Evolutionary conservation across 2,888 invertebrate species (phyloP).

Genomic region (Oscheius onirici): DNA sequence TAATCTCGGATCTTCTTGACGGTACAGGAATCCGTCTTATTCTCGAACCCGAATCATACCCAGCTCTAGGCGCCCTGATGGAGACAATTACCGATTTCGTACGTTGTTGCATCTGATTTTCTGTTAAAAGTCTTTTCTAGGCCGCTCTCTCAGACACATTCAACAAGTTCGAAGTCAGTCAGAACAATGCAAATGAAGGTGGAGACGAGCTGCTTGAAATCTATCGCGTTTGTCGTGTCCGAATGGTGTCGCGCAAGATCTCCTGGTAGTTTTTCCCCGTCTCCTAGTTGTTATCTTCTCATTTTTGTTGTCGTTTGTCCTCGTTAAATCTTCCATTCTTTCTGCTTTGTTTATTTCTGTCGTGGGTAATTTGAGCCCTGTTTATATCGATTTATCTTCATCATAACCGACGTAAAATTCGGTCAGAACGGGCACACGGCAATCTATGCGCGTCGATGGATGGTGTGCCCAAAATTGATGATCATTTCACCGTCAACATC

Average conservation of each 20-base stretch:
- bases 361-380: background rate
- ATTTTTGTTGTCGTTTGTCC: background rate
- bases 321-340: too few species aligned
- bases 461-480: conserved; percentile 24
- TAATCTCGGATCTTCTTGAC: conserved; percentile 23
- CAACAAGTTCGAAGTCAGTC: background rate
- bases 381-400: background rate
- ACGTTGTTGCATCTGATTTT: background rate
- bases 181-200: too few species aligned
- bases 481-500: conserved; percentile 31
- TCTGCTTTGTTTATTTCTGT: too few species aligned
- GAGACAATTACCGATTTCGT: conserved; percentile 22
- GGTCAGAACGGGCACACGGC: background rate
- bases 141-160: conserved; percentile 26
- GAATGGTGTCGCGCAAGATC: too few species aligned
- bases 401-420: background rate
- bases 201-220: too few species aligned
- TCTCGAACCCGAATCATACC: conserved; percentile 15
- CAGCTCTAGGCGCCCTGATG: background rate
- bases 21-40: background rate
- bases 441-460: conserved; percentile 26
- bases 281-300: background rate
- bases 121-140: conserved; percentile 3
- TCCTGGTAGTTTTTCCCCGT: background rate
- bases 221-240: too few species aligned